These are phyloP conservation scores for Sebastes baramenuke DNA, from an alignment of 2,797 vertebrate species.

Conservation along the genomic window DNA sequence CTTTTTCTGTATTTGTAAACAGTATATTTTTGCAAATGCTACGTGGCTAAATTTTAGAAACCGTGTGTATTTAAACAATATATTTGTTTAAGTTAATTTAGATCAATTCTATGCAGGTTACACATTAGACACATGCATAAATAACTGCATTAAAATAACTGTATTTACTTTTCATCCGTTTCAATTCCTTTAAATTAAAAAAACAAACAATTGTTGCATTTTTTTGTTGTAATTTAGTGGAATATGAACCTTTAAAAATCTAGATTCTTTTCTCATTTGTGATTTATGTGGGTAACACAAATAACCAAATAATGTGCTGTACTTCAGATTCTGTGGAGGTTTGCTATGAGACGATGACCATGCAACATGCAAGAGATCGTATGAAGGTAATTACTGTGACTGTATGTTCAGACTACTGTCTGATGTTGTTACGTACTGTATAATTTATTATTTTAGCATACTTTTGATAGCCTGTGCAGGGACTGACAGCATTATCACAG, in stretches of 20 bases:
- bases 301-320: background rate
- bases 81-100: background rate
- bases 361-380: slow-evolving; percentile 14
- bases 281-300: background rate
- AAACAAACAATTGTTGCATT: too few relatives aligned
- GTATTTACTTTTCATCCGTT: background rate
- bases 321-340: slow-evolving; percentile 30
- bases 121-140: background rate
- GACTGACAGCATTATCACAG: background rate
- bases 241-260: background rate
- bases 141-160: background rate
- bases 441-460: background rate
- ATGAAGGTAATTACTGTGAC: slow-evolving; percentile 42
- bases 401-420: background rate
- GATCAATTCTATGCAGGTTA: background rate
- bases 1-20: background rate
- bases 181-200: background rate
- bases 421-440: background rate
- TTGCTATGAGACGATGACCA: slow-evolving; percentile 76
- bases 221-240: background rate
- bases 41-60: background rate
- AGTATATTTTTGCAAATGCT: background rate
- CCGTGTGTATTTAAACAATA: background rate
- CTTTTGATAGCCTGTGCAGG: background rate
- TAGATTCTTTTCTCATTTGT: background rate